Base-by-base conservation (phyloP, 2,888 invertebrate species). In the Drosophila yooni region DNA sequence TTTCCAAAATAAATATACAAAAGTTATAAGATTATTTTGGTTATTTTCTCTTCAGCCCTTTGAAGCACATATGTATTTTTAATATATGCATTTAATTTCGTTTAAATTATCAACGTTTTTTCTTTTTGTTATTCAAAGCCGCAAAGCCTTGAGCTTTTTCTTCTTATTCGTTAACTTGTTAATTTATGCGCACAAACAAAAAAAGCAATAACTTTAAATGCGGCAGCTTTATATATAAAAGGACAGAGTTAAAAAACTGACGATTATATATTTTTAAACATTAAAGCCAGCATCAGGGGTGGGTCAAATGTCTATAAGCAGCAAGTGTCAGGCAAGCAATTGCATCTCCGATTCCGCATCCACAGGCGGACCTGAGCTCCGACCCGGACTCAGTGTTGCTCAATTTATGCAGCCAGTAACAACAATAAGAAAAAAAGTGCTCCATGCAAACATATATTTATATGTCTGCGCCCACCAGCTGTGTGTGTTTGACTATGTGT, bases 381-480 rank as follows among this genome's bases (percentile, higher is more conserved):
- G 40, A 33, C 21, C 51, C 7, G 34, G 48, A n/a, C 51, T 34
- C 29, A 25, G 33, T 61, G 73, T 64, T 70, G 88, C 73, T 84
- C 89, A 84, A 89, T 85, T 89, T 85, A 85, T 88, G 89, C 85
- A 76, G 51, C 69, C 70, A 72, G 76, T 73, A 72, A 43, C 65
- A 74, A 52, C 68, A 68, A 31, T 27, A 48, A 21, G 27, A 46
- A 18, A 21, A 46, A 36, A 56, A 62, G 38, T 38, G 79, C 50
- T 79, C 79, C 79, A 81, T 71, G 87, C 84, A 86, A 89, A 89
- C 82, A 87, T 79, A 89, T 89, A 85, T 89, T 89, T 85, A 89
- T 87, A 86, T 83, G 81, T 67, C 66, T 81, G 87, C 81, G 77
- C 84, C 85, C 88, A 79, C 89, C 89, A 85, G 74, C 89, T 89